These are phyloP conservation scores for Zelostemma sp. DNA, from an alignment of 1,140 invertebrate species.

Conservation along the genomic window DNA sequence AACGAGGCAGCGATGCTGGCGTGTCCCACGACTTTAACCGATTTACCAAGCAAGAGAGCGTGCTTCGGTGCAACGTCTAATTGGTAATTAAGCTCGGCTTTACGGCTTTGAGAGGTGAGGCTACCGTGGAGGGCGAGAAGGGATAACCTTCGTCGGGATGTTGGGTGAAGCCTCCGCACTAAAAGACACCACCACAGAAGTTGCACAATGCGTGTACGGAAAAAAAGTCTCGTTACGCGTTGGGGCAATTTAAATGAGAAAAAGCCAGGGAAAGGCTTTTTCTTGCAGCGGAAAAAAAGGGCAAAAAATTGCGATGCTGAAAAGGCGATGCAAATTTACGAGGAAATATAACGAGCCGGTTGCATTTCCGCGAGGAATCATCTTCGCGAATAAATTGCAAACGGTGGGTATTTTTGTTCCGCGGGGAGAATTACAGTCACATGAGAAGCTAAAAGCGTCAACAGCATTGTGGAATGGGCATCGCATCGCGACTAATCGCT, in stretches of 20 bases:
- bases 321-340: no score
- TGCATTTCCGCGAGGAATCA: no score
- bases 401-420: no score
- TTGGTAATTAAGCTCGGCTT: slow-evolving; percentile 68
- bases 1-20: slow-evolving; percentile 29
- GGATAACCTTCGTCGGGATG: slow-evolving; percentile 16
- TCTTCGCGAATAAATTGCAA: no score
- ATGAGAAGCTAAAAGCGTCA: slow-evolving; percentile 18
- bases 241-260: no score
- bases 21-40: slow-evolving; percentile 63
- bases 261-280: no score
- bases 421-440: slow-evolving; percentile 16
- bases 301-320: no score
- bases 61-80: slow-evolving; percentile 66
- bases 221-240: no score
- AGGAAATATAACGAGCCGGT: no score
- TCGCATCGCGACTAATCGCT: slow-evolving; percentile 40
- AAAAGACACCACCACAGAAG: background rate
- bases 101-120: slow-evolving; percentile 51
- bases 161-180: slow-evolving; percentile 18
- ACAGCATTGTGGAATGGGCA: slow-evolving; percentile 12
- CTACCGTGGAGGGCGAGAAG: slow-evolving; percentile 38
- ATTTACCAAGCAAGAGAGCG: slow-evolving; percentile 63
- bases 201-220: no score
- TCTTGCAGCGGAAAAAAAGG: no score